Percentiles rank a stretch among this genome's conserved stretches.
phyloP scores from a whole-genome alignment of 2,113 vertebrate genomes.

The Myiozetetes cayanensis region DNA sequence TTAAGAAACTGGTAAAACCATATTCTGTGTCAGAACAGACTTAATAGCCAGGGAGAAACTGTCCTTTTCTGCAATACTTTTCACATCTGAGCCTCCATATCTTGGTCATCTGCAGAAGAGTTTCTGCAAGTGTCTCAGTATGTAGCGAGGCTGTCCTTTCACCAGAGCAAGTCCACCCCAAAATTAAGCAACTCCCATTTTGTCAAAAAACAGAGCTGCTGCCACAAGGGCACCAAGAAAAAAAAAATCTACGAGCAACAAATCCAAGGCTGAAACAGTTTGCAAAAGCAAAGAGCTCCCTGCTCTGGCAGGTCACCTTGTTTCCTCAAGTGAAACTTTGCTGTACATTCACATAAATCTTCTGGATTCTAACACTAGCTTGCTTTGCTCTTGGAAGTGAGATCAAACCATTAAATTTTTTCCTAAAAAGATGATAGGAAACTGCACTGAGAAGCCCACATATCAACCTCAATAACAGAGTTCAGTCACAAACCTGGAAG shows the following conservation, averaged over 20 bases:
- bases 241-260: neutral
- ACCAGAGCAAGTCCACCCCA: neutral
- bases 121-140: neutral
- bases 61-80: neutral
- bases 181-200: neutral
- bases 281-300: neutral
- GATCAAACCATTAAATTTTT: neutral
- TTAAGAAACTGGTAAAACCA: neutral
- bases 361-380: neutral
- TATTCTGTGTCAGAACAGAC: neutral
- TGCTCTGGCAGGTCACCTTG: slow-evolving; percentile 27
- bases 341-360: neutral
- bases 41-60: neutral
- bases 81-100: neutral
- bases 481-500: neutral
- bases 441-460: neutral
- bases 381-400: neutral
- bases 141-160: neutral
- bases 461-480: neutral
- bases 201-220: neutral
- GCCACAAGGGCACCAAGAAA: neutral
- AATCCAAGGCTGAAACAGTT: neutral
- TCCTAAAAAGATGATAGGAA: neutral
- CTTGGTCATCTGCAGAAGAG: neutral
- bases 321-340: neutral